Evolutionary conservation across 2,888 invertebrate genomes (phyloP).

Genomic region (Hemistola chrysoprasaria): DNA sequence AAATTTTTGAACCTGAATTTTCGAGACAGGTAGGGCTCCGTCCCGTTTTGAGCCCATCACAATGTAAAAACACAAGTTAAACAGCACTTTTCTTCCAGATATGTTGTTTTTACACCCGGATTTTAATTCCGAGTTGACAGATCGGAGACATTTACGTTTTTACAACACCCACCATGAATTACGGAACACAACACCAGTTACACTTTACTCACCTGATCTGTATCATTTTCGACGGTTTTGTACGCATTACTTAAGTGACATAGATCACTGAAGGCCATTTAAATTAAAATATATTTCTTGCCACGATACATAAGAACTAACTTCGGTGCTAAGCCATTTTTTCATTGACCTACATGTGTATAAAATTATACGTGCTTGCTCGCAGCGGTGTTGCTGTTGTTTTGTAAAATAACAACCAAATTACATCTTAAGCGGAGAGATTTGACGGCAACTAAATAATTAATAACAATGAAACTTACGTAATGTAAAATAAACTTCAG

Average conservation of each 20-base stretch:
- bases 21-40: conserved; percentile 4
- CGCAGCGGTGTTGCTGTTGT: conserved; percentile 68
- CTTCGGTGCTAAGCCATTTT: conserved; percentile 79
- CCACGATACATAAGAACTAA: conserved; percentile 77
- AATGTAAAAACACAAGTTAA: conserved; percentile 7
- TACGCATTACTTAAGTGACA: conserved; percentile 79
- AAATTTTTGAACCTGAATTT: conserved; percentile 19
- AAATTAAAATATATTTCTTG: conserved; percentile 79
- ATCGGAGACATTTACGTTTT: conserved; percentile 57
- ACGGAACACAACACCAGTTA: conserved; percentile 51
- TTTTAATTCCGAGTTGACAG: conserved; percentile 78
- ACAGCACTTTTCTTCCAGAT: conserved; percentile 44
- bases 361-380: conserved; percentile 71
- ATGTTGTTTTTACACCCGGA: conserved; percentile 60
- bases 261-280: conserved; percentile 83
- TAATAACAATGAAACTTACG: conserved; percentile 35
- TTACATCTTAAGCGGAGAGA: background rate
- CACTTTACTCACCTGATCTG: conserved; percentile 71
- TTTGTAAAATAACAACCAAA: conserved; percentile 24
- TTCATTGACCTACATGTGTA: conserved; percentile 82
- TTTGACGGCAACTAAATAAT: background rate
- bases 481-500: conserved; percentile 19
- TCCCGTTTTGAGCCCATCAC: conserved; percentile 10
- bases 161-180: conserved; percentile 67
- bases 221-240: conserved; percentile 79